phyloP scores from a whole-genome alignment of 2,888 invertebrate species.

The Piscicola geometra region DNA sequence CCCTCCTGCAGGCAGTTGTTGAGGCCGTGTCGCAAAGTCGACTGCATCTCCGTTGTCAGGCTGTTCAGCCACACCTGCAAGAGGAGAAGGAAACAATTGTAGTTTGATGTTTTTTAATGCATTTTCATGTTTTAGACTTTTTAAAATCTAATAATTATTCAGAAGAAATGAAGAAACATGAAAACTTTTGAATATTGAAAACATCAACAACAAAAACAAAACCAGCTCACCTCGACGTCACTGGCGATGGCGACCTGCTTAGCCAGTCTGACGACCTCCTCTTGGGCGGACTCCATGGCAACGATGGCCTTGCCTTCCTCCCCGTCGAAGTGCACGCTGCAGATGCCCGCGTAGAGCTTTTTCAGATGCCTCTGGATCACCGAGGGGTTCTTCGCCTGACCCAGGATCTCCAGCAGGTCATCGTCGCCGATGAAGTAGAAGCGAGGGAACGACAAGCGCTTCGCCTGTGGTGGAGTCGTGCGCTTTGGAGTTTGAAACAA shows the following conservation, averaged over 20 bases:
- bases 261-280: slow-evolving; percentile 68
- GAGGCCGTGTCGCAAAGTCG: slow-evolving; percentile 69
- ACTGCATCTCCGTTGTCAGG: slow-evolving; percentile 76
- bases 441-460: slow-evolving; percentile 84
- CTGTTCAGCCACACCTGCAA: slow-evolving; percentile 66
- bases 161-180: too few relatives aligned
- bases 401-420: slow-evolving; percentile 88
- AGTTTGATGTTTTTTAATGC: too few relatives aligned
- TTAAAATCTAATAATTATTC: neutral
- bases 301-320: slow-evolving; percentile 61
- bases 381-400: slow-evolving; percentile 80
- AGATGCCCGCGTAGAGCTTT: slow-evolving; percentile 76
- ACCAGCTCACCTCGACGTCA: slow-evolving; percentile 67
- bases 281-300: slow-evolving; percentile 71
- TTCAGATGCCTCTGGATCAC: slow-evolving; percentile 90
- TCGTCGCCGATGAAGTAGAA: slow-evolving; percentile 97
- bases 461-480: too few relatives aligned
- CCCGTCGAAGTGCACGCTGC: slow-evolving; percentile 66
- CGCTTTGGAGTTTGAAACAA: too few relatives aligned
- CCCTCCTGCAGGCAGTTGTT: slow-evolving; percentile 59
- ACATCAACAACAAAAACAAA: neutral
- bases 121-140: neutral
- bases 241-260: slow-evolving; percentile 68
- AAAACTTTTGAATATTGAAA: neutral
- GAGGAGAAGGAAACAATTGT: too few relatives aligned